Base-by-base conservation (phyloP, 2,888 invertebrate genomes). In the Margaritifera margaritifera region DNA sequence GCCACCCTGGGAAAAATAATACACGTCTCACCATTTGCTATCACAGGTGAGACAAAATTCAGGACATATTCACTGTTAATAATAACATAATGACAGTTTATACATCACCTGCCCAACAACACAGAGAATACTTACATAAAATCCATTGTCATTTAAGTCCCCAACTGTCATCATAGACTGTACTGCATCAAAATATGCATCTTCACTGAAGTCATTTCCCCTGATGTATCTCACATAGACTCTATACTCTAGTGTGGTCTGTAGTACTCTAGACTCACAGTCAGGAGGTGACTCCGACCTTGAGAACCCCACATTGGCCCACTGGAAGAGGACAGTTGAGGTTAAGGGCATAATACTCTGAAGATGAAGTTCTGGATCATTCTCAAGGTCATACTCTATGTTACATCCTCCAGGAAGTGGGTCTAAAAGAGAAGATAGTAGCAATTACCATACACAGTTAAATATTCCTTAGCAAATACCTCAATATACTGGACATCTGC, bases 331-430 rank as follows among this genome's bases (percentile, higher is more conserved):
- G 1, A 94, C 91, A 22, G 84, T 87, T 11, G 94, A 90, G 62
- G 91, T 86, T 27, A 90, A 76, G 77, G 90, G 78, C 60, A 85
- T 88, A 66, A 90, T 86, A 2, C 42, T 42, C 11, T 71, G 75
- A 31, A 93, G 77, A 50, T 75, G 74, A 54, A 83, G 76, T 62
- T 80, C 83, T 19, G 95, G 94, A 15, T 93, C 92, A 75, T 92
- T 91, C 77, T 92, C 90, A 22, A 92, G 84, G 56, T 92, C 89
- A 78, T 93, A 93, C 81, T 93, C 94, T 92, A 93, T 91, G 84
- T 94, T 95, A 86, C 95, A 95, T 24, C 94, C 95, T 55, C 95
- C 95, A 24, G 95, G 94, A 77, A 94, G 90, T 0, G 95, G 95
- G 86, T 93, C 95, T 95, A 89, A 65, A 66, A 78, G 57, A 73